phyloP scores from a whole-genome alignment of 2,113 vertebrate species.

The Sinocyclocheilus anshuiensis region DNA sequence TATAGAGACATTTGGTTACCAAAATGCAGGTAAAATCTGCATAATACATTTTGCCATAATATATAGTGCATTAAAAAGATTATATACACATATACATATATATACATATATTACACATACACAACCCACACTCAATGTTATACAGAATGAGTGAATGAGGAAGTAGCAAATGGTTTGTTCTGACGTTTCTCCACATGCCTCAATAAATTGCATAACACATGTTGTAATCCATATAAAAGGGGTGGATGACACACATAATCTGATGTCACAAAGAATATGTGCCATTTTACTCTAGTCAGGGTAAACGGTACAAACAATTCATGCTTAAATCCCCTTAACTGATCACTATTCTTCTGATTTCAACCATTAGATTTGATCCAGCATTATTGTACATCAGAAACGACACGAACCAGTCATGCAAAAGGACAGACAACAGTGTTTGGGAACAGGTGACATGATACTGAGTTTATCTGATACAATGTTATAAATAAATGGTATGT shows the following conservation, averaged over 20 bases:
- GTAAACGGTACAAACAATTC: not conserved
- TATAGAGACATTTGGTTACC: not conserved
- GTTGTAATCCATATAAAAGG: not conserved
- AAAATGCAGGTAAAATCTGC: not conserved
- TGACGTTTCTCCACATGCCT: not conserved
- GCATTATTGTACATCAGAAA: not conserved
- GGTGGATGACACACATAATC: not conserved
- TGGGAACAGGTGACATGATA: conserved; percentile 7
- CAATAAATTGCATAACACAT: conserved; percentile 15
- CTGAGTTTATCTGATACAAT: conserved; percentile 33
- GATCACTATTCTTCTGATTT: not conserved
- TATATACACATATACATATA: not conserved
- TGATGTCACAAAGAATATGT: not conserved
- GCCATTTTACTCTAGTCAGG: not conserved
- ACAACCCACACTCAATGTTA: no score
- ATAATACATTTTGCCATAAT: not conserved
- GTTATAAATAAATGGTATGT: conserved; percentile 37
- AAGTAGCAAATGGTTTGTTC: not conserved
- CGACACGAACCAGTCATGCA: not conserved
- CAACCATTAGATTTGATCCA: not conserved
- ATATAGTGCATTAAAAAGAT: not conserved
- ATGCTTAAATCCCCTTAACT: not conserved
- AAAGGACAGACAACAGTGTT: conserved; percentile 7
- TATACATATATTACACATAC: no score
- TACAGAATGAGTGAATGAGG: not conserved